A percentile compares a stretch with the other conserved stretches of the same genome.
Evolutionary conservation across 2,113 vertebrate species (phyloP).

Genomic region (Cisticola juncidis): DNA sequence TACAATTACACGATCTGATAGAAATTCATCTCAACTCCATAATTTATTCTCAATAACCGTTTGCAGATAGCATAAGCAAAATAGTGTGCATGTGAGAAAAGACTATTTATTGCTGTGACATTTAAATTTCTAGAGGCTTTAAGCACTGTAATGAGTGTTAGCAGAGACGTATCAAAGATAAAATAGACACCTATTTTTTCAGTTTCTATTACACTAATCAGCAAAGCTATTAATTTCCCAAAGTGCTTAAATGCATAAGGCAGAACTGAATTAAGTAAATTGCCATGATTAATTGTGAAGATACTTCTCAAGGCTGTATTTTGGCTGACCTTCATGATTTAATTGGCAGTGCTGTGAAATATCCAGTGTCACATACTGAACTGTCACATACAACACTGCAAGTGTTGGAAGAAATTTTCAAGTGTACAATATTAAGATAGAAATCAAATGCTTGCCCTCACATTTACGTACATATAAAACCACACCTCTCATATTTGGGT

Average conservation of each 20-base stretch:
- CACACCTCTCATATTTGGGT: background rate
- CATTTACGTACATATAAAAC: background rate
- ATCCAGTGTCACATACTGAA: background rate
- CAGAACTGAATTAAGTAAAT: slow-evolving; percentile 27
- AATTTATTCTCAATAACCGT: background rate
- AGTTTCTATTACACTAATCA: background rate
- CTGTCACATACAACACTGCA: background rate
- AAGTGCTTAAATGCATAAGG: background rate
- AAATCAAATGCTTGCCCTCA: background rate
- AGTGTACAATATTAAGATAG: background rate
- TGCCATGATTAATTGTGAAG: background rate
- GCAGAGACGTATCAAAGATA: background rate
- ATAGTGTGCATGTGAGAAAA: background rate
- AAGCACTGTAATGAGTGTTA: background rate
- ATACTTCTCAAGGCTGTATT: slow-evolving; percentile 13
- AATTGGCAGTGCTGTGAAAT: background rate
- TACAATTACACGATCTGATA: background rate
- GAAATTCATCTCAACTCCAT: background rate
- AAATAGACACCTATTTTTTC: background rate
- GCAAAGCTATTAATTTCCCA: slow-evolving; percentile 8
- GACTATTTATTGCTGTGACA: background rate
- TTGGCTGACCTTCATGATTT: slow-evolving; percentile 49
- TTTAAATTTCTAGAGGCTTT: background rate
- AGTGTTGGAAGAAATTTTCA: background rate
- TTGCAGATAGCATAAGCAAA: background rate